A percentile compares a stretch with the other conserved stretches of the same genome.
phyloP scores from a whole-genome alignment of 2,888 invertebrate species.

The Teleiodes luculella region DNA sequence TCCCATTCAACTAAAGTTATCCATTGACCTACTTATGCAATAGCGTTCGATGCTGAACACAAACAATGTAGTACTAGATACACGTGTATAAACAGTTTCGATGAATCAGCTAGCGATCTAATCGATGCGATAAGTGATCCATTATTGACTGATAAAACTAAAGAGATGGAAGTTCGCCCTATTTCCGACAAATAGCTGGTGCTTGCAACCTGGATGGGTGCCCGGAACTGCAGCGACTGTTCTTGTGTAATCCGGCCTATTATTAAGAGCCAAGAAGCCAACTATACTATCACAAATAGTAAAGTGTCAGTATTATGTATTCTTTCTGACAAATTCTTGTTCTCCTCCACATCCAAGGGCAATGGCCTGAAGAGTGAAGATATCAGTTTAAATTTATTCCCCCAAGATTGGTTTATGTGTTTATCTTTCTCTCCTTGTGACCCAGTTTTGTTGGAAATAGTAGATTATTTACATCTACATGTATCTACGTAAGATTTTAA shows the following conservation, averaged over 20 bases:
- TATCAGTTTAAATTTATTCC: not conserved
- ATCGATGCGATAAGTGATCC: conserved; percentile 3
- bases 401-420: conserved; percentile 4
- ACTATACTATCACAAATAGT: no score
- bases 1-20: no score
- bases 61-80: not conserved
- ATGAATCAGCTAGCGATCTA: not conserved
- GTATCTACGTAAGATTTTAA: not conserved
- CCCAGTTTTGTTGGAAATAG: conserved; percentile 2
- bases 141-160: not conserved
- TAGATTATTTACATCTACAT: not conserved
- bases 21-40: not conserved
- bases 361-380: not conserved
- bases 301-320: no score
- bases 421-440: not conserved
- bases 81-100: not conserved
- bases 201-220: conserved; percentile 24
- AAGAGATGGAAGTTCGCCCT: not conserved
- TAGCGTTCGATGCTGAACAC: not conserved
- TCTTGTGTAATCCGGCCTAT: conserved; percentile 6
- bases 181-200: not conserved
- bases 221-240: conserved; percentile 21
- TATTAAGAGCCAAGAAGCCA: not conserved
- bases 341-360: not conserved
- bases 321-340: not conserved